phyloP scores from a whole-genome alignment of 2,113 vertebrate species.

The Channa maculata region DNA sequence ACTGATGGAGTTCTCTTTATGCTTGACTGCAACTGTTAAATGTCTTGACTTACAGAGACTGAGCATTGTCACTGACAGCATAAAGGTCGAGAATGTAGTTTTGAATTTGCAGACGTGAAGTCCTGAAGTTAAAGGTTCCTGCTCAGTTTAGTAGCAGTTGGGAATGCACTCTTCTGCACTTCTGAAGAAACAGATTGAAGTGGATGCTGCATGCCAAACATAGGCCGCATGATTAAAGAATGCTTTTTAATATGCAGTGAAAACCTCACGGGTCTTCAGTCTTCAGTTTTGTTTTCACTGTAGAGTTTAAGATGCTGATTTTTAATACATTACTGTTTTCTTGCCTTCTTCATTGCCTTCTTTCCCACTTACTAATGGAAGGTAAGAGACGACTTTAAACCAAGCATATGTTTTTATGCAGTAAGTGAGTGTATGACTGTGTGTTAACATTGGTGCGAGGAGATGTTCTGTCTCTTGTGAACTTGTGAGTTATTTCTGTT shows the following conservation, averaged over 20 bases:
- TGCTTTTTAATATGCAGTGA: background rate
- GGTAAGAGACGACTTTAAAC: conserved; percentile 76
- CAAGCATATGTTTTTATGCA: conserved; percentile 15
- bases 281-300: conserved; percentile 30
- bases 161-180: conserved; percentile 20
- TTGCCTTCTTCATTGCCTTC: conserved; percentile 70
- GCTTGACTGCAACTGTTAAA: background rate
- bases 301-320: conserved; percentile 51
- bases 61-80: background rate
- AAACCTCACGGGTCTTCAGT: conserved; percentile 36
- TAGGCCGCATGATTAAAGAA: conserved; percentile 73
- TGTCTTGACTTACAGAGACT: background rate
- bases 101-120: conserved; percentile 1
- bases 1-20: background rate
- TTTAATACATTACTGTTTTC: conserved; percentile 65
- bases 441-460: conserved; percentile 26
- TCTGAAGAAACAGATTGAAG: conserved; percentile 50
- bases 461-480: conserved; percentile 2
- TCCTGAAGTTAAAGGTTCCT: conserved; percentile 12
- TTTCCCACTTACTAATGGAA: conserved; percentile 77
- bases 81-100: too few relatives aligned
- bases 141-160: background rate
- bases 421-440: conserved; percentile 5
- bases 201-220: conserved; percentile 76
- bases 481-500: conserved; percentile 23